Evolutionary conservation across 1,140 invertebrate species (phyloP).

Genomic region (Trypoxylus dichotomus): DNA sequence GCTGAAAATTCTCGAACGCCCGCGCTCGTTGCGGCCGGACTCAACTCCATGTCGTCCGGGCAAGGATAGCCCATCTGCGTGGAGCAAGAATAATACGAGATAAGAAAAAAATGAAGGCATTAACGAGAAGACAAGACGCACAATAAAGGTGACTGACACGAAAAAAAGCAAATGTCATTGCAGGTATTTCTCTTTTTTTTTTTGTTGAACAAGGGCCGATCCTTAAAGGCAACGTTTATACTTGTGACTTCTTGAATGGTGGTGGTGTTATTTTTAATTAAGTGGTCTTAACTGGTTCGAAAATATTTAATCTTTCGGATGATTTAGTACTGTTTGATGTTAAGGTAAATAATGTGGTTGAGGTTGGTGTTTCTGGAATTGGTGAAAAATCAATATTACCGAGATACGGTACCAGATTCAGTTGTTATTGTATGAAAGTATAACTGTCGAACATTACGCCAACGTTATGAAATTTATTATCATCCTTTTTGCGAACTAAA

Average conservation of each 20-base stretch:
- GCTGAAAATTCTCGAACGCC: conserved; percentile 63
- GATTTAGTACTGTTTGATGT: neutral
- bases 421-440: too few species aligned
- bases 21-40: conserved; percentile 59
- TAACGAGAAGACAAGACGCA: neutral
- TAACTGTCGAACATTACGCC: too few species aligned
- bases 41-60: conserved; percentile 80
- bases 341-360: too few species aligned
- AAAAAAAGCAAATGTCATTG: neutral
- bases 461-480: too few species aligned
- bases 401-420: too few species aligned
- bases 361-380: too few species aligned
- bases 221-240: neutral
- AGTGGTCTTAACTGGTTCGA: neutral
- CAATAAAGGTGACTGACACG: conserved; percentile 20
- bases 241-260: neutral
- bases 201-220: neutral
- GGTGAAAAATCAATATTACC: too few species aligned
- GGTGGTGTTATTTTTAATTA: neutral
- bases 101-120: neutral
- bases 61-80: conserved; percentile 72
- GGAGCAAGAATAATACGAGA: conserved; percentile 23
- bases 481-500: too few species aligned
- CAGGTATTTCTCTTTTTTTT: neutral
- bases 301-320: neutral